Conservation (phyloP, 2,113 vertebrate species). For the Aplodontia rufa region DNA sequence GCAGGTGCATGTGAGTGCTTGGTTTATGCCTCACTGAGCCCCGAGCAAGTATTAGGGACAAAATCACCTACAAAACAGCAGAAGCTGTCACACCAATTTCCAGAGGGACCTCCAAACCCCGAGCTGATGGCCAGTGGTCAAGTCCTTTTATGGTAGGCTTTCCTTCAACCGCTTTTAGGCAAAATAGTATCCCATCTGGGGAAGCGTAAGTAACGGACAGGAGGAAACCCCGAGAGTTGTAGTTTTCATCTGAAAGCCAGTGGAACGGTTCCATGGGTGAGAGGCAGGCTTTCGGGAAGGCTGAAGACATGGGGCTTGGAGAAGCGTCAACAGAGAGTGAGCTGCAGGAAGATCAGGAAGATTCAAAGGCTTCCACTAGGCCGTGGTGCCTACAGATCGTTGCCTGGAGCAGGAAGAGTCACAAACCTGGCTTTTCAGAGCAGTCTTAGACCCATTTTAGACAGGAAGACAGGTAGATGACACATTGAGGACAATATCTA, state of each 20-base stretch:
- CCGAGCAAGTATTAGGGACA: background rate
- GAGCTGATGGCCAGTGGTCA: background rate
- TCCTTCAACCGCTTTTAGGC: conserved; percentile 24
- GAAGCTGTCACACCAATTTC: conserved; percentile 42
- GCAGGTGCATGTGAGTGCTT: background rate
- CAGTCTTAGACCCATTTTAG: background rate
- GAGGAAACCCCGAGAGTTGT: background rate
- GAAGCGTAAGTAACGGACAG: conserved; percentile 1
- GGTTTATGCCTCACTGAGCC: conserved; percentile 38
- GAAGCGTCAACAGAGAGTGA: background rate
- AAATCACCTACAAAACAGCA: conserved; percentile 7
- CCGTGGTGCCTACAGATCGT: no score
- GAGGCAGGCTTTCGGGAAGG: no score
- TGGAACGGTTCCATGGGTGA: no score
- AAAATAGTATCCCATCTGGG: background rate
- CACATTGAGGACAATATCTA: background rate
- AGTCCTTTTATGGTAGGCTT: conserved; percentile 17
- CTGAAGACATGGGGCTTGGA: no score
- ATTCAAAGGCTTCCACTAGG: no score
- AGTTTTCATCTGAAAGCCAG: background rate
- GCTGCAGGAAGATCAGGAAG: no score
- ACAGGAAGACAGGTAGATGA: background rate
- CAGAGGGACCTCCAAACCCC: conserved; percentile 27
- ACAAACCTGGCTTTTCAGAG: background rate
- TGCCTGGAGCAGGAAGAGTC: background rate